Base-by-base conservation (phyloP, 2,888 invertebrate genomes). In the Ophonus ardosiacus region DNA sequence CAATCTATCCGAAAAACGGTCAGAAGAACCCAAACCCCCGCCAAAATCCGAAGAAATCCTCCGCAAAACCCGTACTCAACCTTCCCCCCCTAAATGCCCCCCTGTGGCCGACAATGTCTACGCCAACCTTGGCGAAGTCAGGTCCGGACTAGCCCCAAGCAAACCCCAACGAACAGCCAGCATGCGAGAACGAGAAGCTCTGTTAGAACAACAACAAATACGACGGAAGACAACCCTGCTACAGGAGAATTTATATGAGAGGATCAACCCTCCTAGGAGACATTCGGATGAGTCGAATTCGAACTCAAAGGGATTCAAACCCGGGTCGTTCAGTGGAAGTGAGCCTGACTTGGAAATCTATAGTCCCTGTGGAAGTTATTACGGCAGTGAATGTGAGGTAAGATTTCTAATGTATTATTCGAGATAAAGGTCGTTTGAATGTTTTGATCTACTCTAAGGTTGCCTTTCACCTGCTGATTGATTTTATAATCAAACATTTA, bases 131-230 rank as follows among this genome's bases (percentile, higher is more conserved):
- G 96, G 97, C 90, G 97, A 97, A 93, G 96, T 96, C 87, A 93
- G 97, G 90, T 96, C 96, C 90, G 94, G 95, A 85, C 93, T 97
- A 88, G 95, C 96, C 80, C 94, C 96, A 84, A 90, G 91, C 86
- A 97, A 97, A 91, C 97, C 97, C 15, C 96, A 97, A 90, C 93
- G 97, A 86, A 96, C 96, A 17, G 96, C 97, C 65, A 97, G 97
- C 90, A 96, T 97, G 95, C 93, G 97, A 88, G 97, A 96, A 91
- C 93, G 95, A 85, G 95, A 95, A 91, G 94, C 95, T 3, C 93
- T 94, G 87, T 90, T 94, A 88, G 94, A 95, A 89, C 92, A 89
- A 85, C 89, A 90, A 78, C 87, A 88, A 81, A 88, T 88, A 76
- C 88, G 89, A 38, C 85, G 78, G 17, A 87, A 90, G 86, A 89